phyloP scores from a whole-genome alignment of 1,140 invertebrate species.

The Drosophila nigromelanica region DNA sequence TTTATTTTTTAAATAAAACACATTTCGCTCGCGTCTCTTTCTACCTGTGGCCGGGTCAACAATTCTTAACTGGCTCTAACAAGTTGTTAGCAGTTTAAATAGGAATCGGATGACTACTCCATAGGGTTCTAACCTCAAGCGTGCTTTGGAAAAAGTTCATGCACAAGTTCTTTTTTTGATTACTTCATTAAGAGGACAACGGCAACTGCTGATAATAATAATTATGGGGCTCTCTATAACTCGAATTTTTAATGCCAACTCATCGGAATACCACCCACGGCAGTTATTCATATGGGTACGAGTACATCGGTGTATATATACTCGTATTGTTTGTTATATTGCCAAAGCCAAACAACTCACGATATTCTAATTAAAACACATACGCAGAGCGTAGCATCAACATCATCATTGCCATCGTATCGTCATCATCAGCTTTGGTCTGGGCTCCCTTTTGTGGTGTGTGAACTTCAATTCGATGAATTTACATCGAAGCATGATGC shows the following conservation, averaged over 20 bases:
- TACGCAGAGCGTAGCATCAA: constrained; percentile 37
- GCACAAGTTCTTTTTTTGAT: constrained; percentile 58
- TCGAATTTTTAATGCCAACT: constrained; percentile 55
- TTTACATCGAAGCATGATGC: constrained; percentile 77
- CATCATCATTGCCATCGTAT: constrained; percentile 28
- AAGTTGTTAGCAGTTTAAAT: constrained; percentile 45
- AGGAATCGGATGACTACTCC: constrained; percentile 38
- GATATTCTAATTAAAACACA: constrained; percentile 82
- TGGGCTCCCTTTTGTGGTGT: constrained; percentile 48
- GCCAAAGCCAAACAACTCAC: constrained; percentile 80
- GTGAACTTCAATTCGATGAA: constrained; percentile 57
- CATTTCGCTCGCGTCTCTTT: too few relatives aligned
- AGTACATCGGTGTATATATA: constrained; percentile 15
- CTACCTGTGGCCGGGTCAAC: constrained; percentile 8
- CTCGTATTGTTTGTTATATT: constrained; percentile 75
- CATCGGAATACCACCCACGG: constrained; percentile 74
- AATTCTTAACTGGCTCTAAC: constrained; percentile 36
- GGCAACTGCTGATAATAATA: constrained; percentile 70
- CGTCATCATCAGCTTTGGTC: constrained; percentile 21
- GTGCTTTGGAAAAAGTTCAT: constrained; percentile 15
- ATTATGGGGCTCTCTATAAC: constrained; percentile 59
- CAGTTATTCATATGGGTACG: constrained; percentile 25
- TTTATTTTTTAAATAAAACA: too few relatives aligned
- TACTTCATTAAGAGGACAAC: constrained; percentile 79
- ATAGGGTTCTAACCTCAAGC: constrained; percentile 16